Evolutionary conservation across 2,113 vertebrate species (phyloP), one percentile per base, ranked within the genome.

Genomic region (Chaetura pelagica): DNA sequence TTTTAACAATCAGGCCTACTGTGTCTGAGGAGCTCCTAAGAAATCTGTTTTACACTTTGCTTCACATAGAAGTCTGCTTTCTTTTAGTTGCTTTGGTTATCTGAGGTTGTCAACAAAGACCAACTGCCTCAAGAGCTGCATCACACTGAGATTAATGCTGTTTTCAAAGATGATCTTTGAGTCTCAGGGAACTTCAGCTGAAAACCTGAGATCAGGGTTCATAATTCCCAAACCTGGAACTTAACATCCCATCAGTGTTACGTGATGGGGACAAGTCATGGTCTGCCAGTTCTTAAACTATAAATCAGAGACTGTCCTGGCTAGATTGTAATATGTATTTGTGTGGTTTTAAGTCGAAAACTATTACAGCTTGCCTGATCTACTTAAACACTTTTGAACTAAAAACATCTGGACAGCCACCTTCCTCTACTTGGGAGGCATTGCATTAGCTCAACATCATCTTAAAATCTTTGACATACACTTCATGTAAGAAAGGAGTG

Each of bases 191-290:
- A 59, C 54, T 82, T 76, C 15, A 38, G 5, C 38, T 55, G 38
- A 38, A 90, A 74, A 40, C 5, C 9, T 21, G 57, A 55, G 75
- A 59, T 30, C 5, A 9, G 48, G 12, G 20, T 76, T 58, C 1
- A 2, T 16, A 12, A 52, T 79, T 91, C 40, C 44, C 59, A 40
- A 72, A 58, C 9, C 4, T 30, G 57, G 57, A 63, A 78, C 55
- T 64, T 68, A 72, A 61, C 6, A 71, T 44, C 17, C 7, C 4
- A 22, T 11, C 1, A 0, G 2, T 40, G 29, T 59, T 55, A 62
- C 0, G 0, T 19, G 32, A 17, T 15, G 44, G 26, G 49, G 49
- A 63, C 15, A 48, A 16, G 5, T 34, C 18, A 26, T 0, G 2
- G 26, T 67, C 26, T 83, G 12, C 10, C 10, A 29, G 18, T 24